These are phyloP conservation scores for Euplagia quadripunctaria DNA, from an alignment of 2,888 invertebrate genomes.

Conservation along the genomic window DNA sequence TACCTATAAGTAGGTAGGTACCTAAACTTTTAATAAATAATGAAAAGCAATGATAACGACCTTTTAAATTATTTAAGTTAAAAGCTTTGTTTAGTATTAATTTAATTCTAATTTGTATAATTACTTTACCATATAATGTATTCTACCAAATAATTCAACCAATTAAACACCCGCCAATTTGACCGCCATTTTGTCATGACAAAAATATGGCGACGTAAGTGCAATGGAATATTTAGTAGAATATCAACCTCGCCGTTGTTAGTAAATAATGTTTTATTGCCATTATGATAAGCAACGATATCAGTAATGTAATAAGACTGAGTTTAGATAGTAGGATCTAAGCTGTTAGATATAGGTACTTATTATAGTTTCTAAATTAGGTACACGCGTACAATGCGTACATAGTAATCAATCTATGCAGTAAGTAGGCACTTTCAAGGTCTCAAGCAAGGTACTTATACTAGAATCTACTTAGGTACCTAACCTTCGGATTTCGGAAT, in stretches of 20 bases:
- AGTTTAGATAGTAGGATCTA: constrained; percentile 44
- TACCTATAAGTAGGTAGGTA: too few relatives aligned
- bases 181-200: neutral
- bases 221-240: neutral
- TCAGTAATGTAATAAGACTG: constrained; percentile 58
- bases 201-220: neutral
- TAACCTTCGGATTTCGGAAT: too few relatives aligned
- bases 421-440: too few relatives aligned
- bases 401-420: neutral
- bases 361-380: neutral
- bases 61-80: neutral
- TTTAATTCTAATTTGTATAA: neutral
- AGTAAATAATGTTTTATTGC: constrained; percentile 9
- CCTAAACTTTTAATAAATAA: too few relatives aligned
- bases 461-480: too few relatives aligned
- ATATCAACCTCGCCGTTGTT: neutral
- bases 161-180: neutral
- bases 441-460: too few relatives aligned
- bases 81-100: neutral
- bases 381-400: too few relatives aligned
- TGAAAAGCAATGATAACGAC: neutral
- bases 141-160: neutral
- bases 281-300: constrained; percentile 36
- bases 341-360: constrained; percentile 6
- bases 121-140: neutral